Evolutionary conservation across 2,113 vertebrate genomes (phyloP), one percentile per base, ranked within the genome.

Genomic region (Menura novaehollandiae): DNA sequence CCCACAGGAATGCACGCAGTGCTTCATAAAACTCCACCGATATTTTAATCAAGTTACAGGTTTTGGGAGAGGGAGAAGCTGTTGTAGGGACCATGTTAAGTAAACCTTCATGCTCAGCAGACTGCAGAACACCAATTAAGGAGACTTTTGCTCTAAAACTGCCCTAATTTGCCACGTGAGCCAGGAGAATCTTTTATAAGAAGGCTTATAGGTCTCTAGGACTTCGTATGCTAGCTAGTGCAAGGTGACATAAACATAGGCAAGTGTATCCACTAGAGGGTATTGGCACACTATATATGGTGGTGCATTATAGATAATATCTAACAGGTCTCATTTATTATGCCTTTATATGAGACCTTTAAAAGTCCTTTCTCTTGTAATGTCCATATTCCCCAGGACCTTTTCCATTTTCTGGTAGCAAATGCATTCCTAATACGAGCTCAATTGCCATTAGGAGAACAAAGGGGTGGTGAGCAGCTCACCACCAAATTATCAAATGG

Each of bases 241-340:
- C 58, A 47, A 64, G 63, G 76, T 75, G 69, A 24, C 51, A 76
- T 43, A 79, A 78, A 60, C 56, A 79, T 41, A 83, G 52, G 60
- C 82, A 39, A 93, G 44, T 76, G 52, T 69, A 89, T 96, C 95
- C 96, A 96, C 96, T 96, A 96, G 96, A 93, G 96, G 95, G 95
- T 96, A 97, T 96, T 96, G 96, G 86, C 96, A 96, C 76, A 24
- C 96, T 92, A 2, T 85, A 82, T 39, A 95, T 91, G 80, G 53
- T 63, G 87, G 72, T 63, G 47, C 49, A 68, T 81, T 89, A 89
- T 72, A 89, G 64, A 59, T 56, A 77, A 27, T 72, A 64, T 63
- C 68, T 86, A 91, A 81, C 49, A 71, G 79, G 30, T 73, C 63
- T 91, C 33, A 89, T 88, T 76, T 95, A 73, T 91, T 92, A 81